Percentiles rank a stretch among this genome's conserved stretches.
Conservation (phyloP, 2,113 vertebrate species). For the Antidorcas marsupialis region DNA sequence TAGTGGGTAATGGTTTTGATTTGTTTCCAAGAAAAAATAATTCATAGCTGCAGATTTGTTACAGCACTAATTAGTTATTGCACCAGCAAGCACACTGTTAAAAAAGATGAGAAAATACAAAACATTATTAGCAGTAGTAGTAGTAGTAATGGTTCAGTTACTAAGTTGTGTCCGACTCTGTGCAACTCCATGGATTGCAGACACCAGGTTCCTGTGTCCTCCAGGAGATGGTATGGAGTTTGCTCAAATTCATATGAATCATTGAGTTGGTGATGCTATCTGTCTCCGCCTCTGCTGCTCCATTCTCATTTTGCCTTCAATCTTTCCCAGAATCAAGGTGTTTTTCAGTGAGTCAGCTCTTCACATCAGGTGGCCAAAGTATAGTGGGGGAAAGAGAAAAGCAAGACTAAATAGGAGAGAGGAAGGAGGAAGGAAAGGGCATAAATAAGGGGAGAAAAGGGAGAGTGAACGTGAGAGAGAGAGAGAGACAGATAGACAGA, state of each 20-base stretch:
- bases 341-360: not conserved
- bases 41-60: conserved; percentile 69
- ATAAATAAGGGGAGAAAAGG: not conserved
- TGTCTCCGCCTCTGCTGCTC: not conserved
- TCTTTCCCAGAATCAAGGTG: not conserved
- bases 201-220: not conserved
- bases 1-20: conserved; percentile 71
- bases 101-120: conserved; percentile 52
- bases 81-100: conserved; percentile 58
- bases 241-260: not conserved
- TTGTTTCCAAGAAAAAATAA: conserved; percentile 67
- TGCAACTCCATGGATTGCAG: not conserved
- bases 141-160: not conserved
- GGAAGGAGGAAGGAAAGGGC: not conserved
- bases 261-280: not conserved
- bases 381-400: not conserved
- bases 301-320: not conserved
- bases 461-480: not conserved
- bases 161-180: not conserved
- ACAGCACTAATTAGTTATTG: conserved; percentile 70
- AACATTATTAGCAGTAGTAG: not conserved
- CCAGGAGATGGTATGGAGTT: not conserved
- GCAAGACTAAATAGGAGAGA: not conserved
- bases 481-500: not conserved
- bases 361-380: not conserved